Evolutionary conservation across 2,797 vertebrate genomes (phyloP).

Genomic region (Sphaeramia orbicularis): DNA sequence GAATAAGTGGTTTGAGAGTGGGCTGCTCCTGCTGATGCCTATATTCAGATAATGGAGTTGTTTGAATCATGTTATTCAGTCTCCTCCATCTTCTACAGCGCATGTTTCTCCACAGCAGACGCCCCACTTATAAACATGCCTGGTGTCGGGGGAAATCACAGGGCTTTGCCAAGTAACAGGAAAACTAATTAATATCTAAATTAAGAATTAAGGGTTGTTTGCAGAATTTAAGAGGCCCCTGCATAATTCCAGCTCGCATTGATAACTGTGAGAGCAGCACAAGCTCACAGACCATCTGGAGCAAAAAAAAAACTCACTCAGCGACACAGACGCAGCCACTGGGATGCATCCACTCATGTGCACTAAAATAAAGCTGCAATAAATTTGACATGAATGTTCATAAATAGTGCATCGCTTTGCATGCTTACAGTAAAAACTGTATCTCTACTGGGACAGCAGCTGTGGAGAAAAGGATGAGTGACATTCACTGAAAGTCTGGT

Average conservation of each 20-base stretch:
- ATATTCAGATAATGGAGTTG: constrained; percentile 60
- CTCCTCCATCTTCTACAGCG: constrained; percentile 30
- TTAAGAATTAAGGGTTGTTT: constrained; percentile 76
- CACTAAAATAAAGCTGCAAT: constrained; percentile 52
- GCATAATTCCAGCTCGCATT: constrained; percentile 54
- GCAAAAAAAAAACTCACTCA: constrained; percentile 8
- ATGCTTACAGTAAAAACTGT: constrained; percentile 41
- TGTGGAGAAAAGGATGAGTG: constrained; percentile 27
- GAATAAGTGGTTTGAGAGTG: constrained; percentile 14
- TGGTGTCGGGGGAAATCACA: constrained; percentile 73
- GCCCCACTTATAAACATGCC: constrained; percentile 57
- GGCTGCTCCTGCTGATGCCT: constrained; percentile 1
- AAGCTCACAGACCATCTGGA: constrained; percentile 68
- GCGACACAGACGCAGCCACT: constrained; percentile 8
- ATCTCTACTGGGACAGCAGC: constrained; percentile 29
- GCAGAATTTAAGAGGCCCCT: constrained; percentile 59
- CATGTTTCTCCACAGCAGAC: constrained; percentile 50
- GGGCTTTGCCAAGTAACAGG: constrained; percentile 68
- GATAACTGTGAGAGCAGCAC: constrained; percentile 47
- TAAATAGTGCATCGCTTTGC: constrained; percentile 62
- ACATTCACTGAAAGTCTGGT: constrained; percentile 15
- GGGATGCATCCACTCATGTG: constrained; percentile 29
- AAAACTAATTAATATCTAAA: constrained; percentile 81
- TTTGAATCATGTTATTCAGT: constrained; percentile 58
- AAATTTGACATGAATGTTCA: constrained; percentile 62